phyloP scores from a whole-genome alignment of 2,888 invertebrate genomes.

The Sarcophaga variegata region DNA sequence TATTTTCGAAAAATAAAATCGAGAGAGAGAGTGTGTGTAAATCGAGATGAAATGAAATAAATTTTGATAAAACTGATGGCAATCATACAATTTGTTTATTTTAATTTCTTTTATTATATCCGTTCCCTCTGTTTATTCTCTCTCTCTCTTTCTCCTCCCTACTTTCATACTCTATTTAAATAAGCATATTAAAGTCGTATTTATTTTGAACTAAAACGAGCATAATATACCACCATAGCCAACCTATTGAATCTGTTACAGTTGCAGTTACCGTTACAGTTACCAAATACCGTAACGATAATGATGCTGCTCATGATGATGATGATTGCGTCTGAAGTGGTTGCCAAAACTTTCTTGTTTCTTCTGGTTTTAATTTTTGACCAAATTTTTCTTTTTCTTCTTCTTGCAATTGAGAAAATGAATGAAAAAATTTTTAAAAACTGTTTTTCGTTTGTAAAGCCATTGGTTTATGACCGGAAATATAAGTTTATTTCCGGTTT shows the following conservation, averaged over 20 bases:
- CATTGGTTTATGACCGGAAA: constrained; percentile 39
- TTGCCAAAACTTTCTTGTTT: constrained; percentile 20
- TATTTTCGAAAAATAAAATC: neutral
- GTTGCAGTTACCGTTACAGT: neutral
- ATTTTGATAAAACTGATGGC: constrained; percentile 12
- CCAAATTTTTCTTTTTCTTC: neutral
- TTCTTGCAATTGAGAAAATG: neutral
- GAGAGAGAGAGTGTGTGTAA: neutral
- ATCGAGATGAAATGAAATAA: constrained; percentile 9
- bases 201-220: neutral
- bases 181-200: neutral
- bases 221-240: neutral
- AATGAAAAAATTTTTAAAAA: neutral
- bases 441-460: constrained; percentile 9
- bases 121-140: neutral
- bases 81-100: constrained; percentile 46
- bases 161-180: no score
- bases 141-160: neutral
- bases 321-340: neutral
- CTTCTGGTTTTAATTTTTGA: neutral
- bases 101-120: constrained; percentile 1
- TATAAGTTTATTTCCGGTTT: constrained; percentile 50
- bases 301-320: neutral
- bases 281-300: no score
- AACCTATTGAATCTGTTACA: neutral